Evolutionary conservation across 2,113 vertebrate genomes (phyloP).

Genomic region (Aplodontia rufa): DNA sequence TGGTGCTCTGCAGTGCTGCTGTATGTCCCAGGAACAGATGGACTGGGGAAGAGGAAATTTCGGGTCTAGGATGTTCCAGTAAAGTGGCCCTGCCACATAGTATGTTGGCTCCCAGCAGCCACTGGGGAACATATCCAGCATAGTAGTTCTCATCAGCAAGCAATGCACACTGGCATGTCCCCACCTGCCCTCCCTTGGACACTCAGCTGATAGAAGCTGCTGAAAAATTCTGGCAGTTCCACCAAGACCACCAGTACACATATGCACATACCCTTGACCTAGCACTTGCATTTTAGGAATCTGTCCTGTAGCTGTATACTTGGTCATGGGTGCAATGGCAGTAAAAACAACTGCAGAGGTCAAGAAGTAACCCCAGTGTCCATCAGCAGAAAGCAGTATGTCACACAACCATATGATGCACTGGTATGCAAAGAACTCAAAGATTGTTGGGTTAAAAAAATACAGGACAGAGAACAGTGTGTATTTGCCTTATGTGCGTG

Average conservation of each 20-base stretch:
- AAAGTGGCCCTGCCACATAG: background rate
- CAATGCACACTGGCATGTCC: fast-evolving
- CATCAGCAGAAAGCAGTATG: fast-evolving
- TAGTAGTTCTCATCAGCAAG: background rate
- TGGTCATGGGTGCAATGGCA: fast-evolving
- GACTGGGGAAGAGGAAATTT: too few relatives aligned
- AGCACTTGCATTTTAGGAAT: background rate
- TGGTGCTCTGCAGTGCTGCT: background rate
- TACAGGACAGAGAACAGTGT: background rate
- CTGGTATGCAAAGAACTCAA: background rate
- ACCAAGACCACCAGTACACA: too few relatives aligned
- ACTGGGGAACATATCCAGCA: background rate
- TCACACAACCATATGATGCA: fast-evolving
- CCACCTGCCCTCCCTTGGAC: background rate
- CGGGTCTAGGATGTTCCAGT: background rate
- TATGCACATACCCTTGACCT: fast-evolving
- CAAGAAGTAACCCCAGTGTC: background rate
- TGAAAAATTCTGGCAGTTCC: background rate
- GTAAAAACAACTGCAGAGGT: background rate
- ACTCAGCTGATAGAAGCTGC: background rate
- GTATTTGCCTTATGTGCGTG: background rate
- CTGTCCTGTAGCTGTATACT: background rate
- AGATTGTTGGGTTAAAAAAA: background rate
- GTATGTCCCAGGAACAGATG: background rate
- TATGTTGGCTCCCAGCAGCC: background rate